Evolutionary conservation across 2,113 vertebrate species (phyloP).

Genomic region (Chaenocephalus aceratus): DNA sequence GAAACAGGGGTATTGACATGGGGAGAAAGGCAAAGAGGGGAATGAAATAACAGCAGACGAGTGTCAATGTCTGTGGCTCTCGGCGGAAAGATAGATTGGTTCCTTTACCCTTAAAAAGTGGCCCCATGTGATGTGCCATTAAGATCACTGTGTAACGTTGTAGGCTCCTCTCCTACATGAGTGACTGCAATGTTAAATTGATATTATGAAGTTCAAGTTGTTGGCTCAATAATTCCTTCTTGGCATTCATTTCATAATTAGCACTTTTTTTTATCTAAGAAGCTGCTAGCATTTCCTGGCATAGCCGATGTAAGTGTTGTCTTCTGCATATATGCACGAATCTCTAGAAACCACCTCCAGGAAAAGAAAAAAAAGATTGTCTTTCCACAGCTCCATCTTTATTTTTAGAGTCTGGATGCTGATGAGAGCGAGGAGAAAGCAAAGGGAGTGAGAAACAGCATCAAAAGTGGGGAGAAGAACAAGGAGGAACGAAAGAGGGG

Average conservation of each 20-base stretch:
- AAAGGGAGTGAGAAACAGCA: constrained; percentile 54
- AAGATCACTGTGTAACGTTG: background rate
- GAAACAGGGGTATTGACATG: constrained; percentile 60
- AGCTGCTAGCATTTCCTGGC: constrained; percentile 41
- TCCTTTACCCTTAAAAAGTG: constrained; percentile 9
- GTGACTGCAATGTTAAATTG: background rate
- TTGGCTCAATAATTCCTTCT: constrained; percentile 12
- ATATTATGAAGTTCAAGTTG: background rate
- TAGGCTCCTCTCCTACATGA: background rate
- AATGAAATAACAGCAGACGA: constrained; percentile 36
- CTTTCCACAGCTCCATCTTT: constrained; percentile 68
- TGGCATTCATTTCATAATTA: constrained; percentile 62
- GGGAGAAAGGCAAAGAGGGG: constrained; percentile 24
- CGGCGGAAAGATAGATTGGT: background rate
- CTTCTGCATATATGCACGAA: constrained; percentile 53
- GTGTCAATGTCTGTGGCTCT: constrained; percentile 4
- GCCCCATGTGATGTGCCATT: background rate
- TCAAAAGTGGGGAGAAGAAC: constrained; percentile 45
- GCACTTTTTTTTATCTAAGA: constrained; percentile 55
- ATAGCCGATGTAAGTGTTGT: constrained; percentile 49
- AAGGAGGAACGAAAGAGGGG: constrained; percentile 33
- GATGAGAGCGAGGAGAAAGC: constrained; percentile 65
- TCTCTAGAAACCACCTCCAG: constrained; percentile 67
- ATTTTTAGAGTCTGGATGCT: constrained; percentile 80
- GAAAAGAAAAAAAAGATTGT: constrained; percentile 48